A percentile compares a stretch with the other conserved stretches of the same genome.
phyloP scores from a whole-genome alignment of 2,888 invertebrate genomes.

The Lasioglossum figueresi region DNA sequence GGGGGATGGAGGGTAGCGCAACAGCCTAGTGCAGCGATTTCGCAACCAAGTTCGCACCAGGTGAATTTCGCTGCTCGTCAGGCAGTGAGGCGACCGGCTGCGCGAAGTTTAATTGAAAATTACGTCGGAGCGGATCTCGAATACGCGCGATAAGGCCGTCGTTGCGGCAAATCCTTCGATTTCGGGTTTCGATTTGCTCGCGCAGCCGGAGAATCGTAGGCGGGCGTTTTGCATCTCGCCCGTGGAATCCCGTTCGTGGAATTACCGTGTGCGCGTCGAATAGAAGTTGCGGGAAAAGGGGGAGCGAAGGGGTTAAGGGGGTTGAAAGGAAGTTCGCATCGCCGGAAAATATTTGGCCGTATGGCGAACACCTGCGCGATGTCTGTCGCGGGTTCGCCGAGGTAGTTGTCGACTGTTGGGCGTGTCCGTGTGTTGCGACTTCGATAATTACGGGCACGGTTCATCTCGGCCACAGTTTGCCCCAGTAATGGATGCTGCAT shows the following conservation, averaged over 20 bases:
- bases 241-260: not conserved
- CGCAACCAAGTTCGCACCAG: not conserved
- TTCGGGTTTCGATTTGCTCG: not conserved
- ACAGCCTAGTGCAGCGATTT: conserved; percentile 3
- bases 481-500: conserved; percentile 64
- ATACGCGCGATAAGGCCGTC: conserved; percentile 13
- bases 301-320: not conserved
- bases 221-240: not conserved
- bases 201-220: not conserved
- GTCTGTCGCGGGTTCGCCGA: not conserved
- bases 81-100: not conserved
- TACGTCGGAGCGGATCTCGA: conserved; percentile 7
- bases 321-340: not conserved
- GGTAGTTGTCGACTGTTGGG: not conserved
- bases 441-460: conserved; percentile 63
- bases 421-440: conserved; percentile 36
- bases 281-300: not conserved
- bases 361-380: conserved; percentile 35
- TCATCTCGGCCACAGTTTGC: conserved; percentile 61
- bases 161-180: conserved; percentile 18
- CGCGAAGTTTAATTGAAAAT: conserved; percentile 34
- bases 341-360: conserved; percentile 39
- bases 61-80: conserved; percentile 6
- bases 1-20: not conserved
- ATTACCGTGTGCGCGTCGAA: not conserved